Evolutionary conservation across 1,140 invertebrate species (phyloP).

Genomic region (Papilio dardanus): DNA sequence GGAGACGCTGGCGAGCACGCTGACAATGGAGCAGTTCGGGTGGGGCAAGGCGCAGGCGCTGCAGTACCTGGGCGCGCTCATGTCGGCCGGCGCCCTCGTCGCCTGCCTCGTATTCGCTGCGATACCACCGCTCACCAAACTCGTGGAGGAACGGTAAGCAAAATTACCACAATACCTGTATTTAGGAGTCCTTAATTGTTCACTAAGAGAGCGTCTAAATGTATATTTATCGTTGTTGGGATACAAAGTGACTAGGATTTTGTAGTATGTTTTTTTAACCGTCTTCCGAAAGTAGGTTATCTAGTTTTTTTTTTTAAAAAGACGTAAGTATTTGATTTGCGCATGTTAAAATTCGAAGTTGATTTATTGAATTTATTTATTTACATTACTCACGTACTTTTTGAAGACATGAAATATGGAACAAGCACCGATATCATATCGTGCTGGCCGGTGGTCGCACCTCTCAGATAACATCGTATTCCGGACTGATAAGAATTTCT

Average conservation of each 20-base stretch:
- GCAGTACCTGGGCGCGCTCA: conserved; percentile 91
- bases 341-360: background rate
- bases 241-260: too few species aligned
- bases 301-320: background rate
- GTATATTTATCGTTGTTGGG: too few species aligned
- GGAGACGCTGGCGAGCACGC: conserved; percentile 92
- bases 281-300: too few species aligned
- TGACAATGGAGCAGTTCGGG: conserved; percentile 95
- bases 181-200: too few species aligned
- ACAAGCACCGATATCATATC: background rate
- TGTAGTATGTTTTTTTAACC: too few species aligned
- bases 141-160: conserved; percentile 85
- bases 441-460: background rate
- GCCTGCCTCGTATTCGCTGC: conserved; percentile 89
- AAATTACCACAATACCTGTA: background rate
- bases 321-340: background rate
- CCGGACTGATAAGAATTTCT: background rate
- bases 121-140: conserved; percentile 88
- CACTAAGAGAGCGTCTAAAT: too few species aligned
- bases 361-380: background rate
- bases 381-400: background rate
- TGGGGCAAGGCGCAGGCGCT: conserved; percentile 91
- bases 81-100: conserved; percentile 89
- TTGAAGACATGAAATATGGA: background rate
- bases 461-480: background rate